Conservation (phyloP, 1,140 invertebrate genomes). For the Maconellicoccus hirsutus region DNA sequence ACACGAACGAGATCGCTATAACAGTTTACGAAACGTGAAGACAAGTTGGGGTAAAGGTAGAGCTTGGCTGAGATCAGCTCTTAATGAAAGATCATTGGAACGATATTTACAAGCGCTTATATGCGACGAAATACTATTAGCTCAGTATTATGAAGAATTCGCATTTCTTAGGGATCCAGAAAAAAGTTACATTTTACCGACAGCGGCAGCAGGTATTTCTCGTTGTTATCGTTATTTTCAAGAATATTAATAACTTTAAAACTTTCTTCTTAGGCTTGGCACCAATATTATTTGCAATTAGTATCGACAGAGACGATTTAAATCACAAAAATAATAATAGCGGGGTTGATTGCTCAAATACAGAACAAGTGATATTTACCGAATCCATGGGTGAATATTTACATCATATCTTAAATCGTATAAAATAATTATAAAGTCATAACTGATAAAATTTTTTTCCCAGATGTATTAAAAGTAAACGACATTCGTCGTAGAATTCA, state of each 20-base stretch:
- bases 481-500: not conserved
- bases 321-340: slow-evolving; percentile 39
- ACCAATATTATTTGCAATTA: slow-evolving; percentile 80
- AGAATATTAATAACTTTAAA: not conserved
- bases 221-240: not conserved
- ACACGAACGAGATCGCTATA: slow-evolving; percentile 76
- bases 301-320: slow-evolving; percentile 70
- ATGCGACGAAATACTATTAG: slow-evolving; percentile 46
- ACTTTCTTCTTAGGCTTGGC: slow-evolving; percentile 52
- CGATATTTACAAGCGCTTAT: slow-evolving; percentile 68
- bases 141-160: slow-evolving; percentile 71
- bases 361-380: not conserved
- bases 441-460: not conserved
- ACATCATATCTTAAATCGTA: not conserved
- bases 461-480: not conserved
- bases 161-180: slow-evolving; percentile 68
- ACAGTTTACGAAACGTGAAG: slow-evolving; percentile 62
- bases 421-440: not conserved
- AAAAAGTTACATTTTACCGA: slow-evolving; percentile 57
- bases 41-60: slow-evolving; percentile 69
- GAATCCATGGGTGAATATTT: not conserved
- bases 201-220: slow-evolving; percentile 61
- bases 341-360: not conserved
- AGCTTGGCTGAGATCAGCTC: slow-evolving; percentile 71
- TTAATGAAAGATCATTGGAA: slow-evolving; percentile 82